Evolutionary conservation across 2,113 vertebrate species (phyloP), one percentile per base, ranked within the genome.

Genomic region (Heloderma charlesbogerti): DNA sequence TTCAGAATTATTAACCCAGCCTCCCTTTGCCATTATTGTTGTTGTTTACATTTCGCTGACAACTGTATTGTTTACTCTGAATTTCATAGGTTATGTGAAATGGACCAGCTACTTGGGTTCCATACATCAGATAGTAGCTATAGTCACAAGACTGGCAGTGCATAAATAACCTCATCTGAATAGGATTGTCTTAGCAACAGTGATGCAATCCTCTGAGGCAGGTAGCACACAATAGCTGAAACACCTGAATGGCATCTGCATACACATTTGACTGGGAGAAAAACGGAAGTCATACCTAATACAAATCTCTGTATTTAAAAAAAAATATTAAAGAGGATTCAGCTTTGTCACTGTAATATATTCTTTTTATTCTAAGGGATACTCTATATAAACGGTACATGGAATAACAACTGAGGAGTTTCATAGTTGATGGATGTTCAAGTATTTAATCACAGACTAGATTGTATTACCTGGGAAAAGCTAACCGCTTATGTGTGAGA

Each of bases 241-340:
- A 29, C 20, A 7, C 2, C 6, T 27, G 77, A 79, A 77, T 25
- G 22, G 43, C 18, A 37, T n/a, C 25, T 34, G 7, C 4, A 63
- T 13, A 18, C 57, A 84, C 22, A 84, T 6, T 27, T 67, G 63
- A 67, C 25, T 40, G 40, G 37, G 66, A 84, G 12, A 84, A 43
- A 20, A 45, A 22, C 40, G 25, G n/a, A 13, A 27, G 6, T 43
- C 27, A 16, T 31, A 3, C 37, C 40, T 43, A 84, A 67, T 40
- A 43, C 54, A 84, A 67, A 31, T 84, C 12, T 31, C 3, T 93
- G 88, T 88, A 92, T 86, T 91, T 84, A 94, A 93, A 90, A 87
- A 92, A 94, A 95, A 94, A 82, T 87, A 91, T 91, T 90, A 91
- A 69, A 91, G 88, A 43, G 71, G 87, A 86, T 86, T 82, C 66